phyloP scores from a whole-genome alignment of 2,113 vertebrate genomes.

The Corythoichthys intestinalis region DNA sequence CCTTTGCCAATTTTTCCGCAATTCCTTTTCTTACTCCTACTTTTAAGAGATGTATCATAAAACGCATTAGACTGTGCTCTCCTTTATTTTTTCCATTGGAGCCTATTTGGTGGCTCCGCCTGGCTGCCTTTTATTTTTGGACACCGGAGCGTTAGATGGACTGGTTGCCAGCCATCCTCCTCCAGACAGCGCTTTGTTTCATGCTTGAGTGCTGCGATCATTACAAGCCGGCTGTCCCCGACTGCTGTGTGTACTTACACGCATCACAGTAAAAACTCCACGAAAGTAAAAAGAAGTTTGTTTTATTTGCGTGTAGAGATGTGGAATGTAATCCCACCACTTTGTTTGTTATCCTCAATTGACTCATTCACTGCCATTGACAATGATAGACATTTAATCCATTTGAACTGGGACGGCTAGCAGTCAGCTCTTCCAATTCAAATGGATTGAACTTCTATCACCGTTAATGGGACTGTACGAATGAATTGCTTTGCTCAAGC shows the following conservation, averaged over 20 bases:
- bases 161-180: slow-evolving; percentile 54
- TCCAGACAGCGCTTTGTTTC: slow-evolving; percentile 59
- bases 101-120: slow-evolving; percentile 57
- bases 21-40: slow-evolving; percentile 56
- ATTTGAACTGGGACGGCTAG: no score
- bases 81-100: slow-evolving; percentile 19
- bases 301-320: slow-evolving; percentile 11
- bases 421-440: no score
- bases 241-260: slow-evolving; percentile 51
- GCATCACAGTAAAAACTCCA: slow-evolving; percentile 9
- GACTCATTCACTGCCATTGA: no score
- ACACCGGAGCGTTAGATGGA: slow-evolving; percentile 40
- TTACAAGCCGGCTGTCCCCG: slow-evolving; percentile 54
- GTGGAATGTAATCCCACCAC: slow-evolving; percentile 13
- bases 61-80: slow-evolving; percentile 44
- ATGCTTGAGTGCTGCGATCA: slow-evolving; percentile 61
- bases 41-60: slow-evolving; percentile 69
- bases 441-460: no score
- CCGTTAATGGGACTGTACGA: no score
- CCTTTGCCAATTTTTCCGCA: slow-evolving; percentile 29
- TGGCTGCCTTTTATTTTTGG: slow-evolving; percentile 65
- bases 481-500: not conserved
- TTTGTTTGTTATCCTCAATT: not conserved
- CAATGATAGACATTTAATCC: no score
- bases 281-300: not conserved